Evolutionary conservation across 1,140 invertebrate species (phyloP), one percentile per base, ranked within the genome.

Genomic region (Matsumurasca onukii): DNA sequence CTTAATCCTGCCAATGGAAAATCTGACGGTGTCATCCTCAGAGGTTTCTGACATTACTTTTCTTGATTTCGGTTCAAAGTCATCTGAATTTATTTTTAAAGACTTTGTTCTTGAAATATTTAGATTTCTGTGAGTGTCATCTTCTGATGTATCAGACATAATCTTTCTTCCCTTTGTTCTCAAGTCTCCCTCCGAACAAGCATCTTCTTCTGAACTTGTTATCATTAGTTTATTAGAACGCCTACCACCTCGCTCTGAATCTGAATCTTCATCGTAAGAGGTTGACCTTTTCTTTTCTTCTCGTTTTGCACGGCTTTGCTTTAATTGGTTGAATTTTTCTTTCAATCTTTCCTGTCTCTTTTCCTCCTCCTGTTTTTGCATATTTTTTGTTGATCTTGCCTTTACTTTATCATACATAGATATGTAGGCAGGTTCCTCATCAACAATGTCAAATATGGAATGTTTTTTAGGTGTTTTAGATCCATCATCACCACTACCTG

Each of bases 371-470:
- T 93, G 86, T 77, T 93, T 94, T 78, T 94, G 91, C 89, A 93
- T 92, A 76, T 93, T 92, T 78, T 94, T 94, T 66, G 91, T 95
- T 27, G 94, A 97, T 49, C 95, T 86, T 2, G 95, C 92, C 81
- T 98, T 98, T 0, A 98, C 95, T 81, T 98, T 98, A 77, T 98
- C 97, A 78, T 98, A 98, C 96, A 98, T 98, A 31, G 95, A 98
- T 69, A 96, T 94, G 76, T 96, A 97, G 15, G 89, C 89, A 1
- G 92, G 92, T 70, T 91, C 93, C 74, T 95, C 93, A 75, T 94
- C 91, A 25, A 93, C 86, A 69, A 94, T 93, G 76, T 95, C 92
- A 79, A 94, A 95, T 72, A 94, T 94, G n/a, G 93, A 95, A 81
- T 93, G 91, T 79, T 93, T 92, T 77, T 94, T 93, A 76, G 93